Evolutionary conservation across 2,888 invertebrate genomes (phyloP).

Genomic region (Archips xylosteana): DNA sequence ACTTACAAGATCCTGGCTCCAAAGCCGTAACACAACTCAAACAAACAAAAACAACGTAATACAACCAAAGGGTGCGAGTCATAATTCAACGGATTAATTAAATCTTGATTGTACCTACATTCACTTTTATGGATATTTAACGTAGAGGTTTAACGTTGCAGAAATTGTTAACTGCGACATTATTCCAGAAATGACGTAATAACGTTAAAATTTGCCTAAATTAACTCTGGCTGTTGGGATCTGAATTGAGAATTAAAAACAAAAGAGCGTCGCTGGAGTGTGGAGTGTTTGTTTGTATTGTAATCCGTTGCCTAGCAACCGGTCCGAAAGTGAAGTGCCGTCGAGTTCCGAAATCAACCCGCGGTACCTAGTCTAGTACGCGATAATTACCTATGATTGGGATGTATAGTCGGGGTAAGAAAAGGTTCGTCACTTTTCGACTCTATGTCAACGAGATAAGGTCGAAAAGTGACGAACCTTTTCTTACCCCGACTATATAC

Average conservation of each 20-base stretch:
- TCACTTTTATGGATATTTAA: slow-evolving; percentile 26
- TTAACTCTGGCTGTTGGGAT: slow-evolving; percentile 1
- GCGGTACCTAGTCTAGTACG: neutral
- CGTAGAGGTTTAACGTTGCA: slow-evolving; percentile 26
- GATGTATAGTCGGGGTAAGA: too few species aligned
- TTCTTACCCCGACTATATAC: too few species aligned
- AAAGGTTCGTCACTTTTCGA: too few species aligned
- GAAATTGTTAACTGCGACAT: slow-evolving; percentile 38
- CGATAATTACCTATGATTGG: neutral
- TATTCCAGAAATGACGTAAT: slow-evolving; percentile 19
- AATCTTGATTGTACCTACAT: slow-evolving; percentile 13
- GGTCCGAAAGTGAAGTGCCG: slow-evolving; percentile 2
- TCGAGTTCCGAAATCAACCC: neutral
- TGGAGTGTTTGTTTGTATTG: slow-evolving; percentile 38
- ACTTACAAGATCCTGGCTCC: slow-evolving; percentile 59
- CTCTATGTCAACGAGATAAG: too few species aligned
- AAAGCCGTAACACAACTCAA: slow-evolving; percentile 48
- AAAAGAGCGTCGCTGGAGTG: slow-evolving; percentile 29
- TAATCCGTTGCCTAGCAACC: slow-evolving; percentile 45
- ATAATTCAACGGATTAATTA: slow-evolving; percentile 32
- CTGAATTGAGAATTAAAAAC: slow-evolving; percentile 39
- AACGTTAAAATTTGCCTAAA: slow-evolving; percentile 28
- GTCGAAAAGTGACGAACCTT: too few species aligned
- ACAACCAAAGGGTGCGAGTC: slow-evolving; percentile 5
- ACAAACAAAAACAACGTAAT: slow-evolving; percentile 18